These are phyloP conservation scores for Esperia sulphurella DNA, from an alignment of 2,888 invertebrate genomes.

Conservation along the genomic window DNA sequence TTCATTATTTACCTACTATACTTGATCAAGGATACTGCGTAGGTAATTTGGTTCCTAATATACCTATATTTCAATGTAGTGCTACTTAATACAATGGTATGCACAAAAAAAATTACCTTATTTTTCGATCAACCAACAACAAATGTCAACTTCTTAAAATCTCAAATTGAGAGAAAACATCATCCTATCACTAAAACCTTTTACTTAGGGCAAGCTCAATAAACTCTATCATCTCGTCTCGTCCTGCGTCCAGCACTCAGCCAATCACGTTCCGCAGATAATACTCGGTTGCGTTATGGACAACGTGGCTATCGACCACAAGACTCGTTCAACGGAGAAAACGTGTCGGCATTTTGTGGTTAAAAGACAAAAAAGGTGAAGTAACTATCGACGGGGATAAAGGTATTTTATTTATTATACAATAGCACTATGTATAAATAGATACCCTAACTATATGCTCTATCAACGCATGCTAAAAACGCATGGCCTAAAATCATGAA, in stretches of 20 bases:
- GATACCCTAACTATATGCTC: too few relatives aligned
- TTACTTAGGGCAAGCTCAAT: slow-evolving; percentile 22
- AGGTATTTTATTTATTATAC: too few relatives aligned
- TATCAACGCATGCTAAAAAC: too few relatives aligned
- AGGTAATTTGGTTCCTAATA: too few relatives aligned
- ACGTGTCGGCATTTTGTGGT: slow-evolving; percentile 27
- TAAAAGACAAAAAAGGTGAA: slow-evolving; percentile 12
- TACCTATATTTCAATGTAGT: too few relatives aligned
- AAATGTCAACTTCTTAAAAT: background rate
- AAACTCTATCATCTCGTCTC: slow-evolving; percentile 31
- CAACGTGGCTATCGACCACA: slow-evolving; percentile 9
- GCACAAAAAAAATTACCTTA: too few relatives aligned
- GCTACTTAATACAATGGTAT: too few relatives aligned
- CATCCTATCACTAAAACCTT: background rate
- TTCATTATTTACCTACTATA: too few relatives aligned
- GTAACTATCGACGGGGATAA: background rate
- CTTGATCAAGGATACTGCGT: too few relatives aligned
- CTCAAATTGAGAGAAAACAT: background rate
- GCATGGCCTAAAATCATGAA: too few relatives aligned
- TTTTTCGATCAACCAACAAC: too few relatives aligned
- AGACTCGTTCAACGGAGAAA: slow-evolving; percentile 22
- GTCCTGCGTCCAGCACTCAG: slow-evolving; percentile 9
- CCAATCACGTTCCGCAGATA: slow-evolving; percentile 31
- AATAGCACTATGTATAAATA: too few relatives aligned
- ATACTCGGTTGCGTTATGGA: slow-evolving; percentile 24